These are phyloP conservation scores for Spinibarbus caldwelli DNA, from an alignment of 2,797 vertebrate genomes.

Conservation along the genomic window DNA sequence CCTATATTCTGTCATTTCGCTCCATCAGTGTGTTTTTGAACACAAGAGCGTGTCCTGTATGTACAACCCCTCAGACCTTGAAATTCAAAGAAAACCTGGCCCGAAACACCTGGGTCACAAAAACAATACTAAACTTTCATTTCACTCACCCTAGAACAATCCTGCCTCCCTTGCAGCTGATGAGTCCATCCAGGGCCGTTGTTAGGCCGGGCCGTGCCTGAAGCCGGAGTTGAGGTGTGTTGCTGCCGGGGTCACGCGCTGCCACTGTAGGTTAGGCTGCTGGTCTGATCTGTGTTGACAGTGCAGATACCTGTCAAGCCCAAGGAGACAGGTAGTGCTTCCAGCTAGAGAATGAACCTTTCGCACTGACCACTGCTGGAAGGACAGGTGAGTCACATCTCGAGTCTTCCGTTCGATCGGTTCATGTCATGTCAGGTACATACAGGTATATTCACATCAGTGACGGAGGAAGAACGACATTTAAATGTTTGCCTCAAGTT, in stretches of 20 bases:
- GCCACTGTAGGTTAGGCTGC: conserved; percentile 75
- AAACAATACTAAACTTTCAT: conserved; percentile 37
- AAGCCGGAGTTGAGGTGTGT: conserved; percentile 78
- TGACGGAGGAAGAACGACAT: neutral
- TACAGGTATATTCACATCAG: conserved; percentile 2
- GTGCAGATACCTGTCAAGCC: conserved; percentile 70
- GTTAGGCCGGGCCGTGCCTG: conserved; percentile 63
- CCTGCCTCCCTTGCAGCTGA: conserved; percentile 54
- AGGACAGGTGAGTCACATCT: conserved; percentile 55
- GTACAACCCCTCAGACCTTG: neutral
- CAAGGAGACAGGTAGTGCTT: conserved; percentile 70
- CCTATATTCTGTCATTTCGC: neutral
- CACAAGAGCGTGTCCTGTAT: neutral
- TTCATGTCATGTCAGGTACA: conserved; percentile 41
- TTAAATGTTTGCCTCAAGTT: conserved; percentile 17
- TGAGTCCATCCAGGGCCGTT: conserved; percentile 58
- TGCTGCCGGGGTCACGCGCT: conserved; percentile 70
- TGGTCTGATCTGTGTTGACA: conserved; percentile 76
- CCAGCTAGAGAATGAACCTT: conserved; percentile 71
- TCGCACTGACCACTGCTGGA: conserved; percentile 63
- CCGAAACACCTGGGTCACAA: conserved; percentile 30
- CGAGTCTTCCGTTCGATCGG: conserved; percentile 33
- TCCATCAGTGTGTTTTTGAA: conserved; percentile 12
- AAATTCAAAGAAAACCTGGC: conserved; percentile 18
- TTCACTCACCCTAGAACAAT: conserved; percentile 57